These are phyloP conservation scores for Clarias macrocephalus DNA, from an alignment of 2,113 vertebrate species.

Conservation along the genomic window DNA sequence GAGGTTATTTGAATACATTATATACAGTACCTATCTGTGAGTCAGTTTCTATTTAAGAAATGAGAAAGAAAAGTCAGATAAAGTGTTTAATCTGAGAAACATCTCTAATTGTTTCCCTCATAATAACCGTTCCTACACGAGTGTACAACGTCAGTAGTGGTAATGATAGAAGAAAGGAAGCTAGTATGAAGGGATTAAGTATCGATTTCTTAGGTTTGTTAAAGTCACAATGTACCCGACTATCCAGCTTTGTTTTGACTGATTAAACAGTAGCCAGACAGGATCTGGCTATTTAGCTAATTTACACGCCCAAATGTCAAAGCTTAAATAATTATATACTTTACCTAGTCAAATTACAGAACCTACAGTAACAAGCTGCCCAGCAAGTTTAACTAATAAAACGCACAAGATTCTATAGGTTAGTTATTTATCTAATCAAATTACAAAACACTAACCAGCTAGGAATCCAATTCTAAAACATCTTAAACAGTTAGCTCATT, in stretches of 20 bases:
- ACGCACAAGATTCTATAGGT: no score
- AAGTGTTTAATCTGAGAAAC: neutral
- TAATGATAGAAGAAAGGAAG: neutral
- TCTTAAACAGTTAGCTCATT: neutral
- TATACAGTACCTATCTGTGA: slow-evolving; percentile 9
- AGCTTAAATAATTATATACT: neutral
- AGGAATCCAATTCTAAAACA: neutral
- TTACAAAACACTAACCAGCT: neutral
- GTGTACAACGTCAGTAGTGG: neutral
- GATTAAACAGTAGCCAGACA: neutral
- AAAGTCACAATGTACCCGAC: neutral
- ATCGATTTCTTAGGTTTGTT: neutral
- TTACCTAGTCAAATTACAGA: no score
- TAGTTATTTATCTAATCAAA: no score
- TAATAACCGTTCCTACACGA: neutral
- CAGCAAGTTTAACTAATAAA: no score
- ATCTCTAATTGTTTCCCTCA: neutral
- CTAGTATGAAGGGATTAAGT: neutral
- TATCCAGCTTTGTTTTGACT: neutral
- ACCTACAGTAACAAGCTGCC: no score
- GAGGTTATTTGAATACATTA: slow-evolving; percentile 35
- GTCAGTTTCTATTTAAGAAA: slow-evolving; percentile 24
- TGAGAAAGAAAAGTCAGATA: neutral
- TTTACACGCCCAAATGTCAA: neutral
- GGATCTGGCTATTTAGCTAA: no score